Base-by-base conservation (phyloP, 2,888 invertebrate species). In the Megaustenia siamemsis region DNA sequence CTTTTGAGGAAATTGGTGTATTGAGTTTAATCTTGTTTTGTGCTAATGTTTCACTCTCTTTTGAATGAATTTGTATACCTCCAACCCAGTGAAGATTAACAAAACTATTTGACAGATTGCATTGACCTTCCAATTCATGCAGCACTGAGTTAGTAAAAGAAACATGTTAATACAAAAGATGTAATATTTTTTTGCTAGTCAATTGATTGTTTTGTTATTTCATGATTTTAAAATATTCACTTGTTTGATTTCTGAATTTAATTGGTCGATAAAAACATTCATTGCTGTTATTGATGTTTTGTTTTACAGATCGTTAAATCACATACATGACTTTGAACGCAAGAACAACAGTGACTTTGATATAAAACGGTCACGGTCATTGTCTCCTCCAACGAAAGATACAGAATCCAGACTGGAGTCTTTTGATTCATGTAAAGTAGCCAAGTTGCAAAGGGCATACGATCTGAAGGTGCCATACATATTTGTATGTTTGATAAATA, bases 361-460 rank as follows among this genome's bases (percentile, higher is more conserved):
- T 21, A 45, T 78, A 18, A 63, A 40, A 60, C 78, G 84, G 40
- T 49, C 84, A 73, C 80, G 84, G 84, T 84, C 84, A 12, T 35
- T 84, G 38, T 84, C 84, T 40, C 84, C 84, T 24, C 80, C 84
- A 45, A 45, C 75, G 28, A 63, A 60, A n/a, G 84, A 79, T n/a
- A 45, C 56, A 2, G 80, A 79, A 6, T 71, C 79, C 21, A 78
- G 71, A 60, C 53, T 78, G 43, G 78, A 78, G 24, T 43, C 45
- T 2, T 69, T 69, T 78, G 83, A 83, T 60, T 71, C 45, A 6
- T 24, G 53, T 43, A 73, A 84, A 49, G 56, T 84, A 18, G 75
- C 43, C 0, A 24, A 84, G 32, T 53, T 84, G 40, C 80, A 84
- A 49, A 84, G 80, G 66, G 63, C 78, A 2, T 75, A 79, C 1